Conservation (phyloP, 2,797 vertebrate species). For the Melanotaenia pygmaea region DNA sequence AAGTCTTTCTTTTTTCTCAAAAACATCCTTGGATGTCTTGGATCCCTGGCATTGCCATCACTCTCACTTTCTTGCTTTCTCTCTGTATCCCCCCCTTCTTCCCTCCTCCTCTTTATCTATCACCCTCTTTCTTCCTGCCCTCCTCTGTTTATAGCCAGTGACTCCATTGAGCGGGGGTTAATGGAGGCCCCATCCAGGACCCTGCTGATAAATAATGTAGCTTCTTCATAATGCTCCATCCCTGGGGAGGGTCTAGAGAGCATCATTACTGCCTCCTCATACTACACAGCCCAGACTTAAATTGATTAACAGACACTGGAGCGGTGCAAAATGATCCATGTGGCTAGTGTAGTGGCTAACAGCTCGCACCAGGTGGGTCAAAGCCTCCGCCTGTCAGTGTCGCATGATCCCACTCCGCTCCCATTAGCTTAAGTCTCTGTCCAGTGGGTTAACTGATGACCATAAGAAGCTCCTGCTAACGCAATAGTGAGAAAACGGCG, state of each 20-base stretch:
- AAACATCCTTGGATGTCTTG: slow-evolving; percentile 42
- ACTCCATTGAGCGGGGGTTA: slow-evolving; percentile 91
- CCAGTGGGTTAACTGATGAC: slow-evolving; percentile 65
- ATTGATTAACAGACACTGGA: slow-evolving; percentile 99
- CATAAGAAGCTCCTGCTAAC: slow-evolving; percentile 68
- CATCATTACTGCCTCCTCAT: slow-evolving; percentile 99
- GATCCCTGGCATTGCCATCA: slow-evolving; percentile 54
- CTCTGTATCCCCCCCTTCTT: slow-evolving; percentile 44
- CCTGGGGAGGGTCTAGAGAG: slow-evolving; percentile 92
- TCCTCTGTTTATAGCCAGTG: slow-evolving; percentile 83
- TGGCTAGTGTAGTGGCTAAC: slow-evolving; percentile 86
- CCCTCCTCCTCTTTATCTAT: slow-evolving; percentile 57
- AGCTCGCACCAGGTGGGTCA: slow-evolving; percentile 73
- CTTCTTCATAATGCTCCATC: slow-evolving; percentile 95
- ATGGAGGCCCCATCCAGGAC: slow-evolving; percentile 94
- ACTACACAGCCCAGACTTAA: slow-evolving; percentile 93
- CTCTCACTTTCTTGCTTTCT: slow-evolving; percentile 55
- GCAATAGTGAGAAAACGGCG: slow-evolving; percentile 50
- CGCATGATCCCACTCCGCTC: slow-evolving; percentile 86
- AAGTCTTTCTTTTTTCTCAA: slow-evolving; percentile 35
- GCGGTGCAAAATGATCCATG: slow-evolving; percentile 98
- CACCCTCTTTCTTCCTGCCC: slow-evolving; percentile 70
- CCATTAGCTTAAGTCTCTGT: slow-evolving; percentile 70
- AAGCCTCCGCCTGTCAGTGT: slow-evolving; percentile 85
- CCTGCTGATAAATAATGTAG: slow-evolving; percentile 99